A percentile compares a stretch with the other conserved stretches of the same genome.
These are phyloP conservation scores for Pardosa pseudoannulata DNA, from an alignment of 2,888 invertebrate genomes.

Conservation along the genomic window DNA sequence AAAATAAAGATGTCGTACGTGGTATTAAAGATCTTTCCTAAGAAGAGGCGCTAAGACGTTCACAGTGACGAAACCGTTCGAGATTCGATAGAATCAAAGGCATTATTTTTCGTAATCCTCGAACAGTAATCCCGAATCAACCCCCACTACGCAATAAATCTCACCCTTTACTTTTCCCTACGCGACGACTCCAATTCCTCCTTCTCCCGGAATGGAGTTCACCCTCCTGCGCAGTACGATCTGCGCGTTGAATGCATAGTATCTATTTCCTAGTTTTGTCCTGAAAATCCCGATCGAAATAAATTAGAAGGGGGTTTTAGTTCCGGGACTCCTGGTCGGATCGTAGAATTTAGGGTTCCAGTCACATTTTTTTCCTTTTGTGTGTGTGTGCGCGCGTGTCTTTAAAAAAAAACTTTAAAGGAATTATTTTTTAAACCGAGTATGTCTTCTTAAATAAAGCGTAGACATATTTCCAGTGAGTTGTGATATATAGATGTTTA, in stretches of 20 bases:
- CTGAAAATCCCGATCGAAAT: conserved; percentile 18
- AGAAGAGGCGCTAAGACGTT: too few relatives aligned
- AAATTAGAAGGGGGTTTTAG: conserved; percentile 4
- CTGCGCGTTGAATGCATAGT: neutral
- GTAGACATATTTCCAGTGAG: neutral
- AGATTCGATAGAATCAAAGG: too few relatives aligned
- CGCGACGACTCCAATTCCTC: neutral
- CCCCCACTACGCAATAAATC: neutral
- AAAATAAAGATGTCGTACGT: too few relatives aligned
- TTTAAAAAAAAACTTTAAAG: too few relatives aligned
- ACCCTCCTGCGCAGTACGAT: conserved; percentile 6
- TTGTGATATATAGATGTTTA: too few relatives aligned
- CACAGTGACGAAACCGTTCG: too few relatives aligned
- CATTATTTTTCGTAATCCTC: too few relatives aligned
- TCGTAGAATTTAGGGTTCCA: neutral
- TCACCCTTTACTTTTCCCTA: neutral
- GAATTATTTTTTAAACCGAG: too few relatives aligned
- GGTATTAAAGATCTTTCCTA: too few relatives aligned
- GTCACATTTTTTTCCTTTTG: neutral
- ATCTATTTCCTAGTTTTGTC: conserved; percentile 15
- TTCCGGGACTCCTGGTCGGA: neutral
- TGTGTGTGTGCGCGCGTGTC: too few relatives aligned
- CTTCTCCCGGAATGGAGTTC: neutral
- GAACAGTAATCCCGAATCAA: too few relatives aligned
- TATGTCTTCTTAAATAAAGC: too few relatives aligned